A percentile compares a stretch with the other conserved stretches of the same genome.
These are phyloP conservation scores for Dinocampus coccinellae DNA, from an alignment of 2,888 invertebrate species.

Conservation along the genomic window DNA sequence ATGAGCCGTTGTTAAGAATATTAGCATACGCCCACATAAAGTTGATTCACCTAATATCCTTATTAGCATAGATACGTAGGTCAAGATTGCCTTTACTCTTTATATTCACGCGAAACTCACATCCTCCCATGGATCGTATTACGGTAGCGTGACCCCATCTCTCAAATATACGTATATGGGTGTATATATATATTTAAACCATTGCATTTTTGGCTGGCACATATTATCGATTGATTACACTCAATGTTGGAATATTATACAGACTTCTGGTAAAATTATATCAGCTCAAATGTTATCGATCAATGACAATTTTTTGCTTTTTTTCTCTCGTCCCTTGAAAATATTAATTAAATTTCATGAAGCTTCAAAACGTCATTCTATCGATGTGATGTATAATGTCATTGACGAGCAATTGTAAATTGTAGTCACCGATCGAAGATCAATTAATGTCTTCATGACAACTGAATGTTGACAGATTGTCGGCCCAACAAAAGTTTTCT, in stretches of 20 bases:
- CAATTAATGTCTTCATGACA: constrained; percentile 33
- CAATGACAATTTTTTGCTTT: not conserved
- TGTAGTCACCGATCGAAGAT: constrained; percentile 27
- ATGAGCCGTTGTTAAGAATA: constrained; percentile 30
- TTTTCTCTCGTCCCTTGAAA: not conserved
- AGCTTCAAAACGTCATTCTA: too few relatives aligned
- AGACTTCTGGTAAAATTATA: not conserved
- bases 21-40: constrained; percentile 48
- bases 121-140: constrained; percentile 25
- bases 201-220: not conserved
- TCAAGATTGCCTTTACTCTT: constrained; percentile 50
- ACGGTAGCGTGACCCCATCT: constrained; percentile 21
- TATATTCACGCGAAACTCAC: constrained; percentile 47
- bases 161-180: not conserved
- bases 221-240: constrained; percentile 28
- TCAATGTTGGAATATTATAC: constrained; percentile 6
- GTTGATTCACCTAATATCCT: constrained; percentile 46
- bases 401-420: constrained; percentile 14
- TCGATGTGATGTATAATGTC: not conserved
- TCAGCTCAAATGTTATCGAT: constrained; percentile 18
- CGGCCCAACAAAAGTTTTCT: constrained; percentile 15
- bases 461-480: constrained; percentile 36
- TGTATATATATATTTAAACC: not conserved
- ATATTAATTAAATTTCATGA: constrained; percentile 24
- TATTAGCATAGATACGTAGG: constrained; percentile 52